Conservation (phyloP, 1,140 invertebrate species). For the Pseudomyrmex gracilis region DNA sequence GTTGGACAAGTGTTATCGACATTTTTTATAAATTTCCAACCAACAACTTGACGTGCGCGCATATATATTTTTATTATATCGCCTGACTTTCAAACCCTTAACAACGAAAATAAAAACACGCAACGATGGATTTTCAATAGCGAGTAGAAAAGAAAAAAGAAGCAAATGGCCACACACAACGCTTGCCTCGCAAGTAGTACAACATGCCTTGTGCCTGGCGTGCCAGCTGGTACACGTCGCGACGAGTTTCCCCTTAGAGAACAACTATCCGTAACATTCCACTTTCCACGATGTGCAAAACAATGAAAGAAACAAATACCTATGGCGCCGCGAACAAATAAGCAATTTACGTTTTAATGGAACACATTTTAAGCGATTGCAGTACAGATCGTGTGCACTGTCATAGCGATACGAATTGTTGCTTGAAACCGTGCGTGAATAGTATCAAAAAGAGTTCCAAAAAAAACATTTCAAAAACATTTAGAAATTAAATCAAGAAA, state of each 20-base stretch:
- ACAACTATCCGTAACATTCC: slow-evolving; percentile 18
- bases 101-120: neutral
- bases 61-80: slow-evolving; percentile 13
- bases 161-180: neutral
- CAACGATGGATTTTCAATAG: slow-evolving; percentile 53
- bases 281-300: slow-evolving; percentile 5
- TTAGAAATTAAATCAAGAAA: neutral
- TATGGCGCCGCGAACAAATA: neutral
- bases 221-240: slow-evolving; percentile 76
- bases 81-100: neutral
- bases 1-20: no score
- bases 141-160: slow-evolving; percentile 1
- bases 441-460: neutral
- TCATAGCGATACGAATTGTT: neutral
- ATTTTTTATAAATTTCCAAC: neutral
- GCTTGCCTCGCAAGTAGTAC: slow-evolving; percentile 73
- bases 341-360: neutral
- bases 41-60: no score
- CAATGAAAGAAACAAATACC: slow-evolving; percentile 21
- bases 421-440: neutral
- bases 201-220: slow-evolving; percentile 76
- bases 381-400: neutral
- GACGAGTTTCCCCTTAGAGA: slow-evolving; percentile 27
- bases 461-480: neutral
- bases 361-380: neutral